Conservation (phyloP, 2,888 invertebrate genomes). For the Lepidocyrtinus sp. region DNA sequence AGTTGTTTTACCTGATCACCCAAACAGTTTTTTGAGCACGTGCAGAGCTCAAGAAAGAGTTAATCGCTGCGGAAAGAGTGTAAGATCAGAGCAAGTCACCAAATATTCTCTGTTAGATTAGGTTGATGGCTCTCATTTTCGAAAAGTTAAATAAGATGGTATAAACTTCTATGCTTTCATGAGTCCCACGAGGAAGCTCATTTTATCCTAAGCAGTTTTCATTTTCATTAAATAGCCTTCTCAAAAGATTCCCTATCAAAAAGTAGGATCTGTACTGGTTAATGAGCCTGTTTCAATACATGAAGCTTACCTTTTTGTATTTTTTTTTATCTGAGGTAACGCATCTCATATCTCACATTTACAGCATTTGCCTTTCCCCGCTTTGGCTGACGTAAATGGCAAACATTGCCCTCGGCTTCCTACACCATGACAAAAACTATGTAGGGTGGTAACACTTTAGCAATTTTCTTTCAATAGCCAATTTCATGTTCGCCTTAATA, state of each 20-base stretch:
- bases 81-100: background rate
- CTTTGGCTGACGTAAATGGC: background rate
- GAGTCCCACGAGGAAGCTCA: conserved; percentile 32
- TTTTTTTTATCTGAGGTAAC: no score
- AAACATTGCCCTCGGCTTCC: background rate
- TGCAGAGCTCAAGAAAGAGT: no score
- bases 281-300: background rate
- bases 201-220: conserved; percentile 22
- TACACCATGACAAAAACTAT: no score
- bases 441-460: no score
- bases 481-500: no score
- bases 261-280: background rate
- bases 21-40: background rate
- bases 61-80: background rate
- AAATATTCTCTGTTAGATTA: background rate
- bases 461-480: background rate
- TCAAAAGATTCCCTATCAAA: background rate
- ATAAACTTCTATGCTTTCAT: conserved; percentile 30
- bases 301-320: no score
- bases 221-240: background rate
- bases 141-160: conserved; percentile 19
- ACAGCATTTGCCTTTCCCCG: background rate
- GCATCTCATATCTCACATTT: background rate
- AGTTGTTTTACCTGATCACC: conserved; percentile 37
- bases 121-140: conserved; percentile 6